These are phyloP conservation scores for Trissolcus basalis DNA, from an alignment of 1,140 invertebrate genomes.

Conservation along the genomic window DNA sequence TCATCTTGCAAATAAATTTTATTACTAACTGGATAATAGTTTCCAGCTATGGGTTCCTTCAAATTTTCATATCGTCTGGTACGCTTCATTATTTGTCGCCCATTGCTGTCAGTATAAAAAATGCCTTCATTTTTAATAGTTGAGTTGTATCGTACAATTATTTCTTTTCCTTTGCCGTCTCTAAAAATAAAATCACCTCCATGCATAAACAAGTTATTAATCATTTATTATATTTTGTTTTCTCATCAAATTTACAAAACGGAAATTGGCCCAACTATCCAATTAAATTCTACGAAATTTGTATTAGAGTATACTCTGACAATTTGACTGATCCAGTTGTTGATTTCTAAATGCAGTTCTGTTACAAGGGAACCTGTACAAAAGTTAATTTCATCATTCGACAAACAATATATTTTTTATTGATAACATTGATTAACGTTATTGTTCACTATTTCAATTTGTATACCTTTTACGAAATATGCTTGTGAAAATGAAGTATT, in stretches of 20 bases:
- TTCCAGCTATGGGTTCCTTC: slow-evolving; percentile 86
- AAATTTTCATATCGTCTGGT: slow-evolving; percentile 81
- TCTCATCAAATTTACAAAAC: slow-evolving; percentile 77
- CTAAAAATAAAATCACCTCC: slow-evolving; percentile 68
- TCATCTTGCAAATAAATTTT: slow-evolving; percentile 77
- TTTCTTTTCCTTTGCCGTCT: slow-evolving; percentile 87
- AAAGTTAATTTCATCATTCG: no score
- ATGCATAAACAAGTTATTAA: background rate
- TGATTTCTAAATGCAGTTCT: slow-evolving; percentile 88
- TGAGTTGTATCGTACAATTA: slow-evolving; percentile 82
- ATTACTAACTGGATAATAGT: slow-evolving; percentile 96
- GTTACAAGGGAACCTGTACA: slow-evolving; percentile 85
- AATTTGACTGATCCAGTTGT: slow-evolving; percentile 88
- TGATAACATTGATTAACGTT: background rate
- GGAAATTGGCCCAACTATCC: slow-evolving; percentile 95
- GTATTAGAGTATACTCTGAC: slow-evolving; percentile 84
- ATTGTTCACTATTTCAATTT: background rate
- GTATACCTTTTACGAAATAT: slow-evolving; percentile 15
- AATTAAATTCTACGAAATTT: slow-evolving; percentile 89
- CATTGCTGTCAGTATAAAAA: slow-evolving; percentile 97
- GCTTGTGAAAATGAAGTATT: slow-evolving; percentile 7
- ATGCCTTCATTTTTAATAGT: slow-evolving; percentile 80
- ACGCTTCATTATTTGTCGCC: slow-evolving; percentile 89
- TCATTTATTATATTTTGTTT: background rate
- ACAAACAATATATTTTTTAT: slow-evolving; percentile 2